Evolutionary conservation across 2,888 invertebrate genomes (phyloP).

Genomic region (Andrena hattorfiana): DNA sequence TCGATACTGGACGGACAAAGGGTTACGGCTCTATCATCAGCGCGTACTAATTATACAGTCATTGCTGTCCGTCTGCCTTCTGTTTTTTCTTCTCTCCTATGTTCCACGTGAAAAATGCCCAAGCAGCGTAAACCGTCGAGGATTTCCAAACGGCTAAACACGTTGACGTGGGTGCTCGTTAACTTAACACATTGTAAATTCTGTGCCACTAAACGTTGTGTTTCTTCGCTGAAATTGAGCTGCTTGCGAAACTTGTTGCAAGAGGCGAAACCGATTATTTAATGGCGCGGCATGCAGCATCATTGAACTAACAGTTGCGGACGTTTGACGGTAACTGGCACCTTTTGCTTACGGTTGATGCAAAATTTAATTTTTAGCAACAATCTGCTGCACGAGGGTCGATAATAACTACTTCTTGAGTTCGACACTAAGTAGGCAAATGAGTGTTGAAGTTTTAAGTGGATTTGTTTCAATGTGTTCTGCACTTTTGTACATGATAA

Average conservation of each 20-base stretch:
- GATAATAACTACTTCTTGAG: background rate
- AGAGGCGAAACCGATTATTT: background rate
- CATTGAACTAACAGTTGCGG: background rate
- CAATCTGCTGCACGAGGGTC: too few relatives aligned
- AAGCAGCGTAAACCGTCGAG: slow-evolving; percentile 1
- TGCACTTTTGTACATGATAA: too few relatives aligned
- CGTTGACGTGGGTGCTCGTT: slow-evolving; percentile 31
- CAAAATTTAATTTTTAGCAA: background rate
- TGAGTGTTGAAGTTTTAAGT: too few relatives aligned
- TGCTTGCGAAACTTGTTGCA: background rate
- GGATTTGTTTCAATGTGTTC: too few relatives aligned
- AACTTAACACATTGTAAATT: slow-evolving; percentile 46
- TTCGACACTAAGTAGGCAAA: too few relatives aligned
- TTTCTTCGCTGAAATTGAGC: slow-evolving; percentile 2
- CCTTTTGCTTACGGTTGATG: background rate
- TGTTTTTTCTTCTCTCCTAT: background rate
- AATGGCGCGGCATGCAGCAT: background rate
- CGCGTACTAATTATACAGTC: slow-evolving; percentile 56
- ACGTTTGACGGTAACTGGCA: background rate
- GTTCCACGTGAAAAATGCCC: background rate
- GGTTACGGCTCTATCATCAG: slow-evolving; percentile 37
- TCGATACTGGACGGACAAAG: slow-evolving; percentile 28
- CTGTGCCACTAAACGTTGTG: background rate
- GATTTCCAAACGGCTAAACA: background rate
- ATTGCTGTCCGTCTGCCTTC: slow-evolving; percentile 40